phyloP scores from a whole-genome alignment of 1,140 invertebrate genomes.

The Drosophila mayri region DNA sequence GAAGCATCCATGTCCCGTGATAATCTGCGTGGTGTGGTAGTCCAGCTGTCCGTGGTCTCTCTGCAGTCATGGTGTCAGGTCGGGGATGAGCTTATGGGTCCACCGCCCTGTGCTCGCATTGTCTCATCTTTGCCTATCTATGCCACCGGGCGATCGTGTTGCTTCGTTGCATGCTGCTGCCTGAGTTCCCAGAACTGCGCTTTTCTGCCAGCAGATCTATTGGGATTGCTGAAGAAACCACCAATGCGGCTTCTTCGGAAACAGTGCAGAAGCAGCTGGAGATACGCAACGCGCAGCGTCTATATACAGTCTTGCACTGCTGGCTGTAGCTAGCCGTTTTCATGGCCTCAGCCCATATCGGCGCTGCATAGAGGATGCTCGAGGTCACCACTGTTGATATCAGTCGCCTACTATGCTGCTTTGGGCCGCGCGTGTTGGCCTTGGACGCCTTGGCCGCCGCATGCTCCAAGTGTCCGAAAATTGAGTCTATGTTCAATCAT shows the following conservation, averaged over 20 bases:
- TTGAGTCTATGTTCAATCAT: neutral
- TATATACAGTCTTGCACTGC: neutral
- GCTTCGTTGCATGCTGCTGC: too few species aligned
- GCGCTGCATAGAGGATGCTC: neutral
- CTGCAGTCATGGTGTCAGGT: too few species aligned
- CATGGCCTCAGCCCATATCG: neutral
- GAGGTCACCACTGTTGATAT: neutral
- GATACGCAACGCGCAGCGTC: neutral
- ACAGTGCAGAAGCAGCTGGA: neutral
- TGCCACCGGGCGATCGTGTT: neutral
- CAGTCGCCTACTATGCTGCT: neutral
- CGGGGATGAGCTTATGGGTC: too few species aligned
- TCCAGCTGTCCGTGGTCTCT: too few species aligned
- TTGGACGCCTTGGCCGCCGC: neutral
- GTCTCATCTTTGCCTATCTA: neutral
- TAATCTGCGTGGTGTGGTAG: too few species aligned
- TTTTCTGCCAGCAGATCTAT: neutral
- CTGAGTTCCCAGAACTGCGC: neutral
- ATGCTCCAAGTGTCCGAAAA: neutral
- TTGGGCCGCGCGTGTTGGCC: neutral
- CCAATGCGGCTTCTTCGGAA: neutral
- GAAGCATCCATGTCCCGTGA: too few species aligned
- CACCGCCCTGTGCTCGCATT: neutral
- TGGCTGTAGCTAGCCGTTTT: neutral
- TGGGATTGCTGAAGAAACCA: neutral